Conservation (phyloP, 2,797 vertebrate genomes). For the Coregonus suidteri region DNA sequence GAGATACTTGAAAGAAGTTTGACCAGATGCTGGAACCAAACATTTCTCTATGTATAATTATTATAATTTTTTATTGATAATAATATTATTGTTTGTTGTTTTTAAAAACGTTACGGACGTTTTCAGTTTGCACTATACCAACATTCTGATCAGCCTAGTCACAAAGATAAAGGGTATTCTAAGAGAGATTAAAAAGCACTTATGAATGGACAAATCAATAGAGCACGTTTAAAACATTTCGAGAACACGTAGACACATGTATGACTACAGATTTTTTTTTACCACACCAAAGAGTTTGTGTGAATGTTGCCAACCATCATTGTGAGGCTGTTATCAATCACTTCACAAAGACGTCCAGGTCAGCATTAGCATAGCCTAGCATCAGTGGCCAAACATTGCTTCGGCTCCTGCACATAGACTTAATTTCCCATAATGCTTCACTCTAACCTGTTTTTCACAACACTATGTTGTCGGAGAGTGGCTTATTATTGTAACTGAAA, state of each 20-base stretch:
- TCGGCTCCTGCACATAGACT: conserved; percentile 32
- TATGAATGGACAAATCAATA: conserved; percentile 72
- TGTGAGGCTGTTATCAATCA: conserved; percentile 65
- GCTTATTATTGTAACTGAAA: conserved; percentile 56
- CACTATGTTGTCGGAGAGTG: conserved; percentile 58
- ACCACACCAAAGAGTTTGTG: conserved; percentile 90
- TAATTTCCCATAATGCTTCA: conserved; percentile 56
- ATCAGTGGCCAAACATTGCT: conserved; percentile 1
- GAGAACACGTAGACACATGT: conserved; percentile 33
- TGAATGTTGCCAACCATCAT: conserved; percentile 33
- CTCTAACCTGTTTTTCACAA: conserved; percentile 61
- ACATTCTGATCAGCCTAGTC: conserved; percentile 87
- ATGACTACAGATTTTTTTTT: conserved; percentile 68
- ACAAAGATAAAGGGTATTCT: conserved; percentile 82
- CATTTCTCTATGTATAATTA: conserved; percentile 86
- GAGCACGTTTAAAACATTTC: conserved; percentile 21
- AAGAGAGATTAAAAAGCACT: conserved; percentile 85
- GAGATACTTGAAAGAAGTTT: conserved; percentile 99
- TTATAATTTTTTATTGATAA: conserved; percentile 64
- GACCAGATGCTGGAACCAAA: conserved; percentile 98
- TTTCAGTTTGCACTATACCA: conserved; percentile 98
- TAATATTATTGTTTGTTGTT: conserved; percentile 65
- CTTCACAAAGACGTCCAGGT: conserved; percentile 46
- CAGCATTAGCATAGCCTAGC: conserved; percentile 58
- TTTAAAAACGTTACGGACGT: conserved; percentile 77